Conservation (phyloP, 1,140 invertebrate genomes). For the Ooceraea biroi region DNA sequence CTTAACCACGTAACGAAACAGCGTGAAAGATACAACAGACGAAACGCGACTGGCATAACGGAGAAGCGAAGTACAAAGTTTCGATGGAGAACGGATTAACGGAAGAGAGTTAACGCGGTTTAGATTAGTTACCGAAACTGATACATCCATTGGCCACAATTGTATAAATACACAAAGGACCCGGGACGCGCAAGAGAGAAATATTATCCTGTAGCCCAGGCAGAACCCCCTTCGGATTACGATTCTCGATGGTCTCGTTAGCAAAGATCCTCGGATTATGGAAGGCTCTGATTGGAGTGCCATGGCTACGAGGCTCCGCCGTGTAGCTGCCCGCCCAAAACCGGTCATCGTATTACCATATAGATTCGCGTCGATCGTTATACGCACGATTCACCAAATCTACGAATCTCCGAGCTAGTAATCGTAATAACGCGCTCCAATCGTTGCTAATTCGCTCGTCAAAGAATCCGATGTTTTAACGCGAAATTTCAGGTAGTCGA, state of each 20-base stretch:
- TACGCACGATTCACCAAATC: constrained; percentile 59
- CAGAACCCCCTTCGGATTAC: constrained; percentile 54
- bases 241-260: constrained; percentile 61
- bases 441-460: constrained; percentile 56
- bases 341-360: constrained; percentile 82
- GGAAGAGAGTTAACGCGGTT: constrained; percentile 25
- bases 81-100: neutral
- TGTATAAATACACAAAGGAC: constrained; percentile 45
- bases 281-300: constrained; percentile 70
- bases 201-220: constrained; percentile 27
- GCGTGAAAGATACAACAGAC: no score
- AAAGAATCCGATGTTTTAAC: constrained; percentile 55
- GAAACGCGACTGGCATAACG: constrained; percentile 14
- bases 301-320: constrained; percentile 63
- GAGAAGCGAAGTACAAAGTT: constrained; percentile 17
- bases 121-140: constrained; percentile 61
- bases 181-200: constrained; percentile 50
- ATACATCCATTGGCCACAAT: constrained; percentile 58
- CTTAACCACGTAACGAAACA: no score
- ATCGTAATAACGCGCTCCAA: constrained; percentile 68
- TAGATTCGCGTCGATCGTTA: constrained; percentile 78
- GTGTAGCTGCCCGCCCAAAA: constrained; percentile 77
- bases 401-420: constrained; percentile 65
- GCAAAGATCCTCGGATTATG: constrained; percentile 66
- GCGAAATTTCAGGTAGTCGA: neutral